phyloP scores from a whole-genome alignment of 2,888 invertebrate genomes.

The Digitonthophagus gazella region DNA sequence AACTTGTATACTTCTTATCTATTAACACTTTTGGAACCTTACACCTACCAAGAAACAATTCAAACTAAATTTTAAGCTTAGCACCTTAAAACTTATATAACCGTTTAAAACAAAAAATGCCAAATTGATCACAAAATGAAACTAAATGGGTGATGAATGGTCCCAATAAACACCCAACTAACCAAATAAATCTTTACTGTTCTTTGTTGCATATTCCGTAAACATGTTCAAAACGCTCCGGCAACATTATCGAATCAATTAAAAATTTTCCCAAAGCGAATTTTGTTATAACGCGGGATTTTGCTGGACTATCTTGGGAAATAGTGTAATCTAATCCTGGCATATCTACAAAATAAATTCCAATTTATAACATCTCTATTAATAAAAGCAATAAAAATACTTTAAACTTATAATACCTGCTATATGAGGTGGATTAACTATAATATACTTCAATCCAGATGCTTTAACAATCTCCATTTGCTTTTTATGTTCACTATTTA shows the following conservation, averaged over 20 bases:
- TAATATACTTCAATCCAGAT: constrained; percentile 70
- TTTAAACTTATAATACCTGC: constrained; percentile 55
- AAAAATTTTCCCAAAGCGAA: constrained; percentile 75
- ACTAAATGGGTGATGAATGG: no score
- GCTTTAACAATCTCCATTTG: constrained; percentile 69
- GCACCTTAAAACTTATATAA: no score
- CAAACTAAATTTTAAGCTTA: no score
- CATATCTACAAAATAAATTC: constrained; percentile 56
- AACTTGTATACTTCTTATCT: no score
- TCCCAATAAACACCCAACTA: no score
- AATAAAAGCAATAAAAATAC: background rate
- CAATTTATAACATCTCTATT: constrained; percentile 10
- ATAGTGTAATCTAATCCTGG: constrained; percentile 62
- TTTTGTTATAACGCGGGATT: constrained; percentile 66
- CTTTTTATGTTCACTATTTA: constrained; percentile 76
- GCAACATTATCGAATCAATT: constrained; percentile 65
- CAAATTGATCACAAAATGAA: no score
- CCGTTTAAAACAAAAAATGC: no score
- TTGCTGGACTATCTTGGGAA: constrained; percentile 52
- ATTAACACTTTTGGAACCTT: no score
- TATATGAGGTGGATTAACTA: constrained; percentile 80
- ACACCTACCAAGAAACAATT: no score
- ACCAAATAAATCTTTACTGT: constrained; percentile 12
- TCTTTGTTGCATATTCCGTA: constrained; percentile 60
- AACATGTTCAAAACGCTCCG: constrained; percentile 67